These are phyloP conservation scores for Lymantria monacha DNA, from an alignment of 2,888 invertebrate genomes.

Conservation along the genomic window DNA sequence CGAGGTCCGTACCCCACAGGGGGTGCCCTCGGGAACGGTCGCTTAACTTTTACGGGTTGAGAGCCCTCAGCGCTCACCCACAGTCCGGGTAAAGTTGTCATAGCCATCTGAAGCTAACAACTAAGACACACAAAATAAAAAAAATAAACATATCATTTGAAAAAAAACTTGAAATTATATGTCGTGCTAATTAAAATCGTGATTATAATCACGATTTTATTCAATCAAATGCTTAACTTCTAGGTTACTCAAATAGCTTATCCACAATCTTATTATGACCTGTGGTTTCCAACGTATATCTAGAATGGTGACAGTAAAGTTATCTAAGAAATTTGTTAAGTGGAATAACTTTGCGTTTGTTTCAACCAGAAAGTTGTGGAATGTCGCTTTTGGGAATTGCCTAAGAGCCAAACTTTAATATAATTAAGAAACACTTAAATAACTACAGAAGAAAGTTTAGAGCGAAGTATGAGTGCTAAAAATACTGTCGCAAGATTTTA, in stretches of 20 bases:
- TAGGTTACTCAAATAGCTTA: neutral
- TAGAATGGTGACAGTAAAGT: constrained; percentile 35
- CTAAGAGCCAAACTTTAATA: constrained; percentile 41
- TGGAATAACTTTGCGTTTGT: constrained; percentile 39
- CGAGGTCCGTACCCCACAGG: no score
- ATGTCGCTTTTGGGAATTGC: constrained; percentile 45
- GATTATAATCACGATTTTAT: neutral
- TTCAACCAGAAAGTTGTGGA: constrained; percentile 40
- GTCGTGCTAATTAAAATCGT: neutral
- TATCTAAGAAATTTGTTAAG: constrained; percentile 43
- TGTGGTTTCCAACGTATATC: constrained; percentile 19
- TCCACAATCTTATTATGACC: neutral
- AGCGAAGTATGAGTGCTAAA: constrained; percentile 30
- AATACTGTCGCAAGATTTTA: constrained; percentile 15
- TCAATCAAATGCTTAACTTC: neutral
- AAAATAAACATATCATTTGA: no score
- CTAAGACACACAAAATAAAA: no score
- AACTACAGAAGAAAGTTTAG: constrained; percentile 31
- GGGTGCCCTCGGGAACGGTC: no score
- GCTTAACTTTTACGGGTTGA: no score
- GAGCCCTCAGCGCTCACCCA: no score
- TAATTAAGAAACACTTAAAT: constrained; percentile 45
- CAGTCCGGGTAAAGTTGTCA: no score
- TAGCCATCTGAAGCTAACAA: no score
- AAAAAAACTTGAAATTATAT: no score